Evolutionary conservation across 2,888 invertebrate species (phyloP).

Genomic region (Carabus problematicus): DNA sequence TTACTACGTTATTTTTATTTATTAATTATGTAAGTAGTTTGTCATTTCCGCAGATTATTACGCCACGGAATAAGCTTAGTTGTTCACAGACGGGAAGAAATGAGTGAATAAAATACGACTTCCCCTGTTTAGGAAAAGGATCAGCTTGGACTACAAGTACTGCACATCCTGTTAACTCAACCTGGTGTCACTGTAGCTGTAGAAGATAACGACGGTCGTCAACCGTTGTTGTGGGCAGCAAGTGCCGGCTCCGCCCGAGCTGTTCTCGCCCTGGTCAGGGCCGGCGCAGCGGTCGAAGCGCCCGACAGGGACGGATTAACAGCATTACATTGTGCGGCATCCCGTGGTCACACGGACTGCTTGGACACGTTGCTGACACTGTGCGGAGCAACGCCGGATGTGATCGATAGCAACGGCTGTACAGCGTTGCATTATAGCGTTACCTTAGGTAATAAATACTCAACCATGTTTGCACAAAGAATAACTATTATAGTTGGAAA

Average conservation of each 20-base stretch:
- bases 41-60: too few relatives aligned
- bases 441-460: slow-evolving; percentile 66
- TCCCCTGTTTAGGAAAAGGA: slow-evolving; percentile 54
- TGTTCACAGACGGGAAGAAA: too few relatives aligned
- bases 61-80: too few relatives aligned
- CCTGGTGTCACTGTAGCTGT: slow-evolving; percentile 84
- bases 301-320: slow-evolving; percentile 93
- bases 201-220: slow-evolving; percentile 90
- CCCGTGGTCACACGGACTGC: slow-evolving; percentile 92
- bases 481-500: too few relatives aligned
- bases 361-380: slow-evolving; percentile 86
- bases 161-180: slow-evolving; percentile 77
- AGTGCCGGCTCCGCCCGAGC: slow-evolving; percentile 95
- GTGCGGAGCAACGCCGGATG: slow-evolving; percentile 88
- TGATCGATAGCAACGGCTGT: slow-evolving; percentile 92
- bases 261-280: slow-evolving; percentile 85
- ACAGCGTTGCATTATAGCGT: slow-evolving; percentile 97
- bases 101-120: background rate
- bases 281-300: slow-evolving; percentile 82
- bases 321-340: slow-evolving; percentile 96
- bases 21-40: too few relatives aligned
- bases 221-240: slow-evolving; percentile 96
- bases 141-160: slow-evolving; percentile 77
- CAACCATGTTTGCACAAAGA: too few relatives aligned
- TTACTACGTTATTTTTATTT: too few relatives aligned